Conservation (phyloP, 2,113 vertebrate species). For the Martes martes region DNA sequence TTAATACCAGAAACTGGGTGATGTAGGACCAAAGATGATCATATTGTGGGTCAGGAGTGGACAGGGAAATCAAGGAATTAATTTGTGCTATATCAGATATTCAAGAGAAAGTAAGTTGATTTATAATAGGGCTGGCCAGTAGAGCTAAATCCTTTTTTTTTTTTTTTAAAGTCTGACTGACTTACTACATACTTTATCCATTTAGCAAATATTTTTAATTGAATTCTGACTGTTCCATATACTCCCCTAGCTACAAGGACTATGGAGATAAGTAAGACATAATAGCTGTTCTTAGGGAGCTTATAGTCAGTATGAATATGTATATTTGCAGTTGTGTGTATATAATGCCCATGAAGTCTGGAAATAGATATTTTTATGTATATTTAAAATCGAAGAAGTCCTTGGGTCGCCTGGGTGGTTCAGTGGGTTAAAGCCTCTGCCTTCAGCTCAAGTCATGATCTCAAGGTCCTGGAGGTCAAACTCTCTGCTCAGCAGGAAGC, state of each 20-base stretch:
- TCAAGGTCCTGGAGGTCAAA: too few species aligned
- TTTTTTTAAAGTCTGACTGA: neutral
- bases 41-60: neutral
- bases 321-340: neutral
- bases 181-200: neutral
- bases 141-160: neutral
- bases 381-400: neutral
- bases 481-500: too few species aligned
- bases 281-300: neutral
- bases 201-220: conserved; percentile 35
- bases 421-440: too few species aligned
- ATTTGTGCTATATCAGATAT: neutral
- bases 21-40: neutral
- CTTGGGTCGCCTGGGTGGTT: neutral
- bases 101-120: conserved; percentile 3
- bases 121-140: neutral
- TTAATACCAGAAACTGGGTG: neutral
- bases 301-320: neutral
- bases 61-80: neutral
- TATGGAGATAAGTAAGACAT: conserved; percentile 18
- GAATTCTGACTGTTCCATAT: neutral
- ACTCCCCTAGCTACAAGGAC: neutral
- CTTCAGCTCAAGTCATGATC: too few species aligned
- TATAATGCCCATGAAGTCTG: neutral
- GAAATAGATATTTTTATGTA: neutral